Conservation (phyloP, 2,113 vertebrate genomes). For the Pundamilia nyererei region DNA sequence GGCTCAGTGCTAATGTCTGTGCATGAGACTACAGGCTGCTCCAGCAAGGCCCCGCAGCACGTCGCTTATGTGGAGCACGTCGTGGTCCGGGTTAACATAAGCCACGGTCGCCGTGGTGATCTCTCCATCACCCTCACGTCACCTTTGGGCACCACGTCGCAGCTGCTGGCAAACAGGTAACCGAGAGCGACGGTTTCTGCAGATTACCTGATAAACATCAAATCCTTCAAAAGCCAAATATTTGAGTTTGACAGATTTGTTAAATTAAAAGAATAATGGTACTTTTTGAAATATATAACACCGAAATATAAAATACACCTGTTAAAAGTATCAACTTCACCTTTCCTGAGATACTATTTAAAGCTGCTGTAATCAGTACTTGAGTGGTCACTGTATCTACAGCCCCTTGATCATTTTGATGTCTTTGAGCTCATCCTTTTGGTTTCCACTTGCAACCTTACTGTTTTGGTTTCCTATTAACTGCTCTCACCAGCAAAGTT, state of each 20-base stretch:
- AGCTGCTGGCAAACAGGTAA: slow-evolving; percentile 90
- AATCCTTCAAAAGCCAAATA: neutral
- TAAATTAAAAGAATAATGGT: neutral
- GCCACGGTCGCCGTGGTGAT: slow-evolving; percentile 85
- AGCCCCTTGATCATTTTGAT: neutral
- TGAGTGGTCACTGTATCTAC: neutral
- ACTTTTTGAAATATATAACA: neutral
- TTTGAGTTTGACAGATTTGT: neutral
- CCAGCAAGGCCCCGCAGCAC: slow-evolving; percentile 71
- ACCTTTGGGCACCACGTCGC: slow-evolving; percentile 90
- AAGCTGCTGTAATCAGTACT: neutral
- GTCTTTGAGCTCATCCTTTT: neutral
- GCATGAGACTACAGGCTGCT: slow-evolving; percentile 82
- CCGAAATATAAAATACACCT: neutral
- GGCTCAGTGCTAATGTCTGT: slow-evolving; percentile 78
- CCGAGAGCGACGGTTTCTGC: neutral
- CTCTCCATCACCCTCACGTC: slow-evolving; percentile 89
- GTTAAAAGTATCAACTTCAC: neutral
- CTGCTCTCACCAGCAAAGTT: neutral
- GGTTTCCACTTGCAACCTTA: neutral
- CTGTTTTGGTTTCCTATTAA: neutral
- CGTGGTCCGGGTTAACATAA: slow-evolving; percentile 81
- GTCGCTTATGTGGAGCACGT: slow-evolving; percentile 91
- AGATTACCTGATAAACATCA: neutral
- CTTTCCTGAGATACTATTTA: neutral